Evolutionary conservation across 2,888 invertebrate species (phyloP).

Genomic region (Eutolmus rufibarbis): DNA sequence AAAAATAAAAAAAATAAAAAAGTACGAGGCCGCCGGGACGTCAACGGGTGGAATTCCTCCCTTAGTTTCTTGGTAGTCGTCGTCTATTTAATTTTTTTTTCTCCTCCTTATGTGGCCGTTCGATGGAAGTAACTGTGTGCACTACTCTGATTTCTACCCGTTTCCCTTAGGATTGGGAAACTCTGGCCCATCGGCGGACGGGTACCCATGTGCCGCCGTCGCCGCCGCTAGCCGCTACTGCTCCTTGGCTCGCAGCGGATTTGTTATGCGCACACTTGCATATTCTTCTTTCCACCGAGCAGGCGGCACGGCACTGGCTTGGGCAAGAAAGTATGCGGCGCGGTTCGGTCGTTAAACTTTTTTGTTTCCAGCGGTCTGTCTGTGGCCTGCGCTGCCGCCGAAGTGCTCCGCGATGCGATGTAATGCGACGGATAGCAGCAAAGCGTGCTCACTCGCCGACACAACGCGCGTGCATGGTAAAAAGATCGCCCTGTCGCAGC

Average conservation of each 20-base stretch:
- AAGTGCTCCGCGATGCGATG: neutral
- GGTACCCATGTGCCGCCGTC: neutral
- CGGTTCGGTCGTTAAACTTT: conserved; percentile 16
- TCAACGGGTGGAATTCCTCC: neutral
- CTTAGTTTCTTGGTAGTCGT: neutral
- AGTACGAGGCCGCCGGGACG: neutral
- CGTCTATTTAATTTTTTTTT: neutral
- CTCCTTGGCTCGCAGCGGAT: neutral
- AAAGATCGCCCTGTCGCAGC: neutral
- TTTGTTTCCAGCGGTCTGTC: neutral
- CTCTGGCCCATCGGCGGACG: no score
- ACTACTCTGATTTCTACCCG: neutral
- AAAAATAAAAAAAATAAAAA: neutral
- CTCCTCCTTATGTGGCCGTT: neutral
- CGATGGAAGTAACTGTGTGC: neutral
- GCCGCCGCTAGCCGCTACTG: neutral
- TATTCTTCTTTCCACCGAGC: neutral
- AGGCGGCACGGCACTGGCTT: neutral
- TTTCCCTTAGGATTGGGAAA: neutral
- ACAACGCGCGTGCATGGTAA: neutral
- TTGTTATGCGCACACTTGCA: neutral
- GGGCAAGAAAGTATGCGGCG: neutral
- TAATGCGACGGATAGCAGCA: neutral
- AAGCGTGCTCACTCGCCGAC: neutral
- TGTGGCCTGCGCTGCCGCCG: neutral